phyloP scores from a whole-genome alignment of 2,888 invertebrate genomes.

The Laothoe populi region DNA sequence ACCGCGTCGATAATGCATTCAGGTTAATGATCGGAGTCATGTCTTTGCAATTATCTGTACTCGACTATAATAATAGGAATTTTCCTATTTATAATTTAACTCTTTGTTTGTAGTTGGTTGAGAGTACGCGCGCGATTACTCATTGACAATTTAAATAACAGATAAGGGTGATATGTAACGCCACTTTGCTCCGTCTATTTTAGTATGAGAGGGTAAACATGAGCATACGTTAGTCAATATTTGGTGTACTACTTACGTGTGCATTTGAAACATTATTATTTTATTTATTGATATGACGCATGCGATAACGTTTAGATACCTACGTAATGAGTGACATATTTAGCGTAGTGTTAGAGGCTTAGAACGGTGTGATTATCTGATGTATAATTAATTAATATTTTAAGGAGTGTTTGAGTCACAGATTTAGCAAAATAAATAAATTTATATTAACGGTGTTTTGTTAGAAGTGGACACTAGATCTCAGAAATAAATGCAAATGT shows the following conservation, averaged over 20 bases:
- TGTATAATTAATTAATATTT: too few relatives aligned
- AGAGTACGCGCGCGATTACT: slow-evolving; percentile 57
- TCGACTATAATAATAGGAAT: slow-evolving; percentile 72
- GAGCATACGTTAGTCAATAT: slow-evolving; percentile 8
- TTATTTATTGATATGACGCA: slow-evolving; percentile 16
- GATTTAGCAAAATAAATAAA: too few relatives aligned
- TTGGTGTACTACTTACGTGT: slow-evolving; percentile 23
- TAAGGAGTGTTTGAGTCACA: too few relatives aligned
- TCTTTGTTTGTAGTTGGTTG: slow-evolving; percentile 50
- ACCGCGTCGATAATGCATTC: slow-evolving; percentile 59
- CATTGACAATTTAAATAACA: slow-evolving; percentile 50
- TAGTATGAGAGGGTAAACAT: slow-evolving; percentile 29
- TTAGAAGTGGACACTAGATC: too few relatives aligned
- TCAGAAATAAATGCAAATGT: too few relatives aligned
- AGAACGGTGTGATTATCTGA: too few relatives aligned
- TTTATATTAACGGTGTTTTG: too few relatives aligned
- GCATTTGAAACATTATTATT: slow-evolving; percentile 25
- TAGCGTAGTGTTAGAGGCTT: too few relatives aligned
- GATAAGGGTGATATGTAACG: neutral
- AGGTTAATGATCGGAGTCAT: slow-evolving; percentile 67
- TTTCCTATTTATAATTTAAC: slow-evolving; percentile 73
- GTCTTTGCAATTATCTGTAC: slow-evolving; percentile 58
- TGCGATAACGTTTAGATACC: neutral
- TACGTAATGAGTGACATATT: slow-evolving; percentile 14
- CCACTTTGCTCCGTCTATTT: slow-evolving; percentile 33